Percentiles rank a stretch among this genome's conserved stretches.
Evolutionary conservation across 2,888 invertebrate genomes (phyloP).

Genomic region (Epistrophe eligans): DNA sequence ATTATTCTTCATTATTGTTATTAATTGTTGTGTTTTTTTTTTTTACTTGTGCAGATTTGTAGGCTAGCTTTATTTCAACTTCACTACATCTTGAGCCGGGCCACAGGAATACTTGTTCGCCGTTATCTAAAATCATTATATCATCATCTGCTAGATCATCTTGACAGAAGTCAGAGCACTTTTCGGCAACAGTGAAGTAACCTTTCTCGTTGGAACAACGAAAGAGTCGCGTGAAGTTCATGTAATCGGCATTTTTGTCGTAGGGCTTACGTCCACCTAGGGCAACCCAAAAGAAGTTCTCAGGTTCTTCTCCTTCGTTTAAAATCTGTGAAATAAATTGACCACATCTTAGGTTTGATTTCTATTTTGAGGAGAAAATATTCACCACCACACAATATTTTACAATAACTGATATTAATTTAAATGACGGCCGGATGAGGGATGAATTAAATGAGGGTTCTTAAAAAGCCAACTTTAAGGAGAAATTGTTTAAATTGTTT

Average conservation of each 20-base stretch:
- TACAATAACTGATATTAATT: conserved; percentile 1
- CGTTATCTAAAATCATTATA: conserved; percentile 99
- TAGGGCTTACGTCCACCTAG: conserved; percentile 95
- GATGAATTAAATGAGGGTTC: neutral
- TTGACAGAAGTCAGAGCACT: conserved; percentile 90
- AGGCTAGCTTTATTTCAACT: conserved; percentile 99
- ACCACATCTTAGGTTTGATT: neutral
- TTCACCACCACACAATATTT: neutral
- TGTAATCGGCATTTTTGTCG: conserved; percentile 94
- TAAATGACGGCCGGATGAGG: neutral
- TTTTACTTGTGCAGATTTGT: conserved; percentile 97
- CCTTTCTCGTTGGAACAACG: conserved; percentile 99
- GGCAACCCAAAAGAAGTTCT: conserved; percentile 99
- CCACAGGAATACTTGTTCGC: conserved; percentile 99
- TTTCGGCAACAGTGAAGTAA: conserved; percentile 99
- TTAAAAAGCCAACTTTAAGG: neutral
- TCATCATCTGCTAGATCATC: conserved; percentile 99
- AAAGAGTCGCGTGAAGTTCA: conserved; percentile 96
- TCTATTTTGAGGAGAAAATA: neutral
- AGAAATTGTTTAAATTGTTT: neutral
- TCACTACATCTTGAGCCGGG: conserved; percentile 98
- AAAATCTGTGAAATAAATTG: conserved; percentile 86
- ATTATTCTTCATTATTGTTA: neutral
- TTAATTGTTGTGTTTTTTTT: neutral
- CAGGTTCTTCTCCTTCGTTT: conserved; percentile 97